Percentiles rank a stretch among this genome's conserved stretches.
Conservation (phyloP, 2,888 invertebrate species). For the Therioaphis trifolii region DNA sequence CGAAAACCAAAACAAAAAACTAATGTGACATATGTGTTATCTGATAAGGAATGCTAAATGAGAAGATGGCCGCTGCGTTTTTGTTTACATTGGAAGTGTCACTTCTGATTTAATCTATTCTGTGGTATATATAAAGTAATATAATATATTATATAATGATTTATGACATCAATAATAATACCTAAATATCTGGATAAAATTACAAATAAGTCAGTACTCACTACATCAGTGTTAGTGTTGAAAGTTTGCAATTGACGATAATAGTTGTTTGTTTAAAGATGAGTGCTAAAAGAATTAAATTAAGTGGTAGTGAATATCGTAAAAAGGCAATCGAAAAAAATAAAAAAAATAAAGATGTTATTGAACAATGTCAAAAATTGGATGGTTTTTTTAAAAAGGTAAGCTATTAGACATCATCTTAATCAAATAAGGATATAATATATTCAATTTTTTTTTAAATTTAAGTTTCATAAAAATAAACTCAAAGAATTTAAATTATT, state of each 20-base stretch:
- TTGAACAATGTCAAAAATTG: conserved; percentile 15
- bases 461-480: conserved; percentile 23
- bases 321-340: background rate
- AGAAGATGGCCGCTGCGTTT: too few relatives aligned
- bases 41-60: too few relatives aligned
- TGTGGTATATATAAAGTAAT: background rate
- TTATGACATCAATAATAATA: background rate
- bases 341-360: conserved; percentile 15
- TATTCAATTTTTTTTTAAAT: background rate
- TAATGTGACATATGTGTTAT: too few relatives aligned
- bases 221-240: conserved; percentile 6
- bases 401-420: too few relatives aligned
- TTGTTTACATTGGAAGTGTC: too few relatives aligned
- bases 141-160: background rate
- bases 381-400: conserved; percentile 6
- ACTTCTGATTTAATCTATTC: background rate
- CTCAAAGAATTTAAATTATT: conserved; percentile 7
- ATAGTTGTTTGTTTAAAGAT: conserved; percentile 7
- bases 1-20: too few relatives aligned
- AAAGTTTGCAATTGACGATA: conserved; percentile 19
- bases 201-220: background rate
- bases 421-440: too few relatives aligned
- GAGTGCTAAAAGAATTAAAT: conserved; percentile 16
- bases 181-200: too few relatives aligned
- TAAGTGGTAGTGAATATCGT: conserved; percentile 10